Evolutionary conservation across 2,113 vertebrate species (phyloP), one percentile per base, ranked within the genome.

Genomic region (Prionailurus viverrinus): DNA sequence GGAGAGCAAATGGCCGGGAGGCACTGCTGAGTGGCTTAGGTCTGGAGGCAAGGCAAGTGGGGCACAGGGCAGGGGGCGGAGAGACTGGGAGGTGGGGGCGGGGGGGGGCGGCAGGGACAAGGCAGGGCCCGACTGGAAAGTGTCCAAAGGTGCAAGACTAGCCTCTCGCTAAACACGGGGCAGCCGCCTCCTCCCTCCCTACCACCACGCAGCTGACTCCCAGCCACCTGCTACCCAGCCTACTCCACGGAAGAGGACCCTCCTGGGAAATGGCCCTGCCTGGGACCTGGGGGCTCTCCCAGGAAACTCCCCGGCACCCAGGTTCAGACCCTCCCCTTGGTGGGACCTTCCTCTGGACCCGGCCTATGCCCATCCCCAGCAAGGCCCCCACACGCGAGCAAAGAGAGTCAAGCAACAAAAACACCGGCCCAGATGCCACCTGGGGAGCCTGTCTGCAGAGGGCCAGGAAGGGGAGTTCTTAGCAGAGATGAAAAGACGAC

Each of bases 11-110:
- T 0, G 12, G 27, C 65, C 63, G 25, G 12, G 16, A 5, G 0
- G 0, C 19, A 51, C 1, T 0, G 3, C n/a, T 3, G 33, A 29
- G 25, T 19, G 55, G 55, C 36, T 63, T 13, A 0, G 3, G 27
- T 29, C 96, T 61, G 33, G 23, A 76, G 13, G 66, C 13, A 6
- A 74, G 29, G 36, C 39, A 13, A 23, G 39, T 9, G 27, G n/a
- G 45, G 53, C 4, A 19, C 23, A 76, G 16, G 27, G 6, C 25
- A 27, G 36, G 29, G 45, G 12, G 58, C 21, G 19, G 33, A 10
- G 81, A 71, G 27, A 45, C 53, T 45, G 45, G 45, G 45, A 45
- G 45, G 45, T 45, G 45, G 1, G 25, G 8, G 15, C 39, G 36
- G 7, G 45, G 1, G 25, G 8, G 15, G 4, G 36, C 5, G 31